phyloP scores from a whole-genome alignment of 2,888 invertebrate genomes.

The Neoitamus cyanurus region DNA sequence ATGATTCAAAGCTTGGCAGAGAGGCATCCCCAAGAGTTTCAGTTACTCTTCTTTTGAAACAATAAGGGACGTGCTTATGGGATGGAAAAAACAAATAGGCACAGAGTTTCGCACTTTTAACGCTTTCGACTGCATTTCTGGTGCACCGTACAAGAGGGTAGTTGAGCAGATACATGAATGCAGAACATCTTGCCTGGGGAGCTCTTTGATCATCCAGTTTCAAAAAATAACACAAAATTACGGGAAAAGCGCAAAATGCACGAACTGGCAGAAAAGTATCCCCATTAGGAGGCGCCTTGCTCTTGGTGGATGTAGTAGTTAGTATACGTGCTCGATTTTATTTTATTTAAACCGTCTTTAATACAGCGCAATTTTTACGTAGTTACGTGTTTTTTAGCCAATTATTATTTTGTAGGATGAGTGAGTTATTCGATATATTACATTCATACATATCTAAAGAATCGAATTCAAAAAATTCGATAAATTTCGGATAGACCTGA shows the following conservation, averaged over 20 bases:
- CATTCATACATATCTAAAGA: too few species aligned
- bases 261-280: background rate
- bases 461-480: too few species aligned
- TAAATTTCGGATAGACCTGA: too few species aligned
- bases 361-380: too few species aligned
- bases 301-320: background rate
- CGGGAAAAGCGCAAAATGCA: background rate
- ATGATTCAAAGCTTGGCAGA: background rate
- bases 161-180: background rate
- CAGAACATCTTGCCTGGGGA: background rate
- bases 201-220: background rate
- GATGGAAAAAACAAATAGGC: background rate
- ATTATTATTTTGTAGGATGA: too few species aligned
- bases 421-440: too few species aligned
- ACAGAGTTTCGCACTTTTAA: conserved; percentile 6
- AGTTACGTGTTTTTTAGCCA: too few species aligned
- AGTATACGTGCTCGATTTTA: background rate
- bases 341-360: too few species aligned
- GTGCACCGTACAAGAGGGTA: background rate
- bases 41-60: background rate
- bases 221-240: background rate
- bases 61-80: background rate
- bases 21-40: background rate
- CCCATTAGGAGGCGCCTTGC: background rate
- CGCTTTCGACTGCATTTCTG: conserved; percentile 13